phyloP scores from a whole-genome alignment of 1,140 invertebrate genomes.

The Philopotamus ludificatus region DNA sequence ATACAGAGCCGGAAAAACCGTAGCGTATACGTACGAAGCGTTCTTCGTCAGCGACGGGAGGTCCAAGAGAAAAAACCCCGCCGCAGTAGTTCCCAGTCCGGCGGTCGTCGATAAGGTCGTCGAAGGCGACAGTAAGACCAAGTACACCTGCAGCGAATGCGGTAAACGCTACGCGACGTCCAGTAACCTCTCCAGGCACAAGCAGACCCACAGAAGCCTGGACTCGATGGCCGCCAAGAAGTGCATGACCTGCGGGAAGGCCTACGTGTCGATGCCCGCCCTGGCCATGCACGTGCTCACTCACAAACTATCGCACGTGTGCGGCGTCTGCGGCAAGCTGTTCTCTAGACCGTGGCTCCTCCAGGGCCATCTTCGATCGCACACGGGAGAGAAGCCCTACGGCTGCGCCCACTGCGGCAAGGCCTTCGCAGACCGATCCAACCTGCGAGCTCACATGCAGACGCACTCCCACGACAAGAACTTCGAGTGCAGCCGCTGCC shows the following conservation, averaged over 20 bases:
- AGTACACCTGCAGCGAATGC: slow-evolving; percentile 92
- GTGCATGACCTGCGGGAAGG: slow-evolving; percentile 92
- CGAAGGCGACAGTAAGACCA: slow-evolving; percentile 47
- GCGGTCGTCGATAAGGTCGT: slow-evolving; percentile 36
- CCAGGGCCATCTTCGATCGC: slow-evolving; percentile 73
- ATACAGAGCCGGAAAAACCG: slow-evolving; percentile 53
- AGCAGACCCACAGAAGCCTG: slow-evolving; percentile 92
- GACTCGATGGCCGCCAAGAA: slow-evolving; percentile 92
- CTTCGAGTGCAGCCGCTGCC: slow-evolving; percentile 84
- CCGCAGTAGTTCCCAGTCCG: slow-evolving; percentile 37
- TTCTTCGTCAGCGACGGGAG: slow-evolving; percentile 72
- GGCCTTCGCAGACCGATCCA: slow-evolving; percentile 71
- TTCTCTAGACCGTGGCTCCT: slow-evolving; percentile 92
- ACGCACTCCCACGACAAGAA: slow-evolving; percentile 89
- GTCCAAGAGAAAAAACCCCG: slow-evolving; percentile 61
- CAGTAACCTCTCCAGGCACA: slow-evolving; percentile 93
- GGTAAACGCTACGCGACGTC: slow-evolving; percentile 96
- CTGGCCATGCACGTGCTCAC: slow-evolving; percentile 96
- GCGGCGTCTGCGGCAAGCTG: slow-evolving; percentile 88
- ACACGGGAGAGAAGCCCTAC: slow-evolving; percentile 69
- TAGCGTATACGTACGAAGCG: slow-evolving; percentile 70
- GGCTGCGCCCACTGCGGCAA: slow-evolving; percentile 64
- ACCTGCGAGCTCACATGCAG: slow-evolving; percentile 91
- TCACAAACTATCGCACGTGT: slow-evolving; percentile 86
- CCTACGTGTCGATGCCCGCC: slow-evolving; percentile 97